phyloP scores from a whole-genome alignment of 2,113 vertebrate species.

The Planiliza haematocheilus region DNA sequence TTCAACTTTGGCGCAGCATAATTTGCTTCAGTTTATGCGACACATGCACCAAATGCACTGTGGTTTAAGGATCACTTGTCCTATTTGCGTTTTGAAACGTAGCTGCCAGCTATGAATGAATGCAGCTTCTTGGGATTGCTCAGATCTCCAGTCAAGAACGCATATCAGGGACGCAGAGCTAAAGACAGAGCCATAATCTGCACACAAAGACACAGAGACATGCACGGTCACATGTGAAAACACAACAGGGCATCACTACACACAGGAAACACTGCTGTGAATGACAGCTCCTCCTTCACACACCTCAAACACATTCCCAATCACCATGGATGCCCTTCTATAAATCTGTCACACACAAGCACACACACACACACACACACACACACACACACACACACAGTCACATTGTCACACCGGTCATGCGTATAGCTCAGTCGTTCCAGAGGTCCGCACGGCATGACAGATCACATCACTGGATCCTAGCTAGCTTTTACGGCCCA shows the following conservation, averaged over 20 bases:
- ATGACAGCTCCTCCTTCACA: constrained; percentile 3
- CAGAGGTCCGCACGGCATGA: constrained; percentile 38
- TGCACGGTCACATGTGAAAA: constrained; percentile 19
- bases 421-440: constrained; percentile 29
- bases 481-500: constrained; percentile 51
- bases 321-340: constrained; percentile 13
- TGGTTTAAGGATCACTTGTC: constrained; percentile 4
- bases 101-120: constrained; percentile 38
- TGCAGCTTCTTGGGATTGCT: constrained; percentile 22
- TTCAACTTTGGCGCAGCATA: neutral
- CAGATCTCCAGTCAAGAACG: neutral
- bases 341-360: constrained; percentile 39
- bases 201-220: neutral
- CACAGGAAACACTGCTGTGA: constrained; percentile 1
- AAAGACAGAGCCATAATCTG: constrained; percentile 10
- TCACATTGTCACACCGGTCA: constrained; percentile 31
- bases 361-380: constrained; percentile 29
- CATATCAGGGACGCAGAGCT: neutral
- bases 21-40: neutral
- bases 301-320: constrained; percentile 29
- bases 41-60: neutral
- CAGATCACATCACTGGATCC: constrained; percentile 58
- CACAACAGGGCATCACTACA: constrained; percentile 15
- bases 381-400: constrained; percentile 4
- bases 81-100: neutral